phyloP scores from a whole-genome alignment of 2,113 vertebrate genomes.

The Corythaixoides concolor region DNA sequence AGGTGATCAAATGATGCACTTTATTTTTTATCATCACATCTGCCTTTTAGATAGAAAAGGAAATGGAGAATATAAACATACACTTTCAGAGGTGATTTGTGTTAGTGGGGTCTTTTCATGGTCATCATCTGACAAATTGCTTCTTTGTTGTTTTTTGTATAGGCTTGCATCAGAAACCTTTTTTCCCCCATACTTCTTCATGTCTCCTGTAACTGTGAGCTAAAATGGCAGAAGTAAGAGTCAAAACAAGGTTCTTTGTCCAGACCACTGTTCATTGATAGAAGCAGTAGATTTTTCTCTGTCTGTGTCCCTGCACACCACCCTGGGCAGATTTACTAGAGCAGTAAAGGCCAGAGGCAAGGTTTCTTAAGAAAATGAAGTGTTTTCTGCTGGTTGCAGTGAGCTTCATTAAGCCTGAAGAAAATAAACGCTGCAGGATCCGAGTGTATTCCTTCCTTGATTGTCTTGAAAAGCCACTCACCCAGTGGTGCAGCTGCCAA shows the following conservation, averaged over 20 bases:
- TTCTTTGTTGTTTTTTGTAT: neutral
- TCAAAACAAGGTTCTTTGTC: neutral
- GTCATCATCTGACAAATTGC: neutral
- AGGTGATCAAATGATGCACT: neutral
- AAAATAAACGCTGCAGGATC: neutral
- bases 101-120: neutral
- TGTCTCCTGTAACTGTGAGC: neutral
- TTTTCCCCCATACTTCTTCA: neutral
- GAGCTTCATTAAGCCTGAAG: neutral
- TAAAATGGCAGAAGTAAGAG: neutral
- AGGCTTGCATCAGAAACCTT: neutral
- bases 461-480: neutral
- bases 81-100: neutral
- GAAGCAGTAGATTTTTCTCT: neutral
- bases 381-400: neutral
- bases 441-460: neutral
- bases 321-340: neutral
- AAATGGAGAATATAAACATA: neutral
- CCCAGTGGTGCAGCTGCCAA: neutral
- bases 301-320: rapidly evolving
- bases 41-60: neutral
- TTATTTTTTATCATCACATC: neutral
- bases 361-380: neutral
- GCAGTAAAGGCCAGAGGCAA: neutral
- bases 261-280: neutral